phyloP scores from a whole-genome alignment of 2,797 vertebrate genomes.

The Acrossocheilus wenchowensis region DNA sequence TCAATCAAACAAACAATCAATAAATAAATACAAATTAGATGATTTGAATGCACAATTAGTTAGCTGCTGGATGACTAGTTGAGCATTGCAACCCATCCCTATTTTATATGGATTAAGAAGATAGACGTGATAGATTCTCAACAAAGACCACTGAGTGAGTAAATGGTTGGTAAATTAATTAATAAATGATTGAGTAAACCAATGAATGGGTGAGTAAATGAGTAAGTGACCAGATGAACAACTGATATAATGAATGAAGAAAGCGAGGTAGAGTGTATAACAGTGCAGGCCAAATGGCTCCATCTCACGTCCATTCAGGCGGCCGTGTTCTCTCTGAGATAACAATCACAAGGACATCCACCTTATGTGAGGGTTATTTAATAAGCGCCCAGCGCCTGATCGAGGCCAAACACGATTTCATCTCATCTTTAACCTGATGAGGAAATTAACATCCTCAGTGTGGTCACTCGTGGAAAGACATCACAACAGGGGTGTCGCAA shows the following conservation, averaged over 20 bases:
- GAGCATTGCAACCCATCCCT: not conserved
- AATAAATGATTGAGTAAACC: not conserved
- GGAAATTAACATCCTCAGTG: slow-evolving; percentile 76
- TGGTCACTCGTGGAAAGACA: slow-evolving; percentile 73
- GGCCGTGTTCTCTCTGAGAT: slow-evolving; percentile 6
- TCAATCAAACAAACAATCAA: not conserved
- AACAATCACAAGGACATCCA: slow-evolving; percentile 44
- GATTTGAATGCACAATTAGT: not conserved
- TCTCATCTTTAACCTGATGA: slow-evolving; percentile 74
- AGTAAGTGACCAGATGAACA: slow-evolving; percentile 15
- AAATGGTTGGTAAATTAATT: not conserved
- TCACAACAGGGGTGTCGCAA: slow-evolving; percentile 67
- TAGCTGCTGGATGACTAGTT: not conserved
- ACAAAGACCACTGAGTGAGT: not conserved
- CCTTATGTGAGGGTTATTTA: slow-evolving; percentile 52
- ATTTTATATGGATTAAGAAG: not conserved
- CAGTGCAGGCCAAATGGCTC: slow-evolving; percentile 9
- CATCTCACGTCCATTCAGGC: slow-evolving; percentile 4
- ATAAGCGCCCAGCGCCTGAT: slow-evolving; percentile 33
- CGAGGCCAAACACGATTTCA: slow-evolving; percentile 57
- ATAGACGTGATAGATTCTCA: not conserved
- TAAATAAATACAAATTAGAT: not conserved
- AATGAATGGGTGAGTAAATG: not conserved
- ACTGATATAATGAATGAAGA: not conserved
- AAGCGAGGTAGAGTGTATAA: not conserved